Conservation (phyloP, 2,888 invertebrate species). For the Blera fallax region DNA sequence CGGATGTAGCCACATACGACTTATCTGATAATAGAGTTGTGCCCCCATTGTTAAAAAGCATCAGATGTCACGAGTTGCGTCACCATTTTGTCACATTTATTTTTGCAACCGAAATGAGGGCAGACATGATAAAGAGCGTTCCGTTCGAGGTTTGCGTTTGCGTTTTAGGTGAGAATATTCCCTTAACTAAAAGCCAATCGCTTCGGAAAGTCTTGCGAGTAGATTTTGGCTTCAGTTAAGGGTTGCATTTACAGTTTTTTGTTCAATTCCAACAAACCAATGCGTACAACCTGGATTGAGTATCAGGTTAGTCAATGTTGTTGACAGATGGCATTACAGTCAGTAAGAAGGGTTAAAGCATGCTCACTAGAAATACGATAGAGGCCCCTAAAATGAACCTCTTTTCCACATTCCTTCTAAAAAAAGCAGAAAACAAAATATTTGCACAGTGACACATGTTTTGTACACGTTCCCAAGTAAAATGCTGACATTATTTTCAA, state of each 20-base stretch:
- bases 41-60: too few relatives aligned
- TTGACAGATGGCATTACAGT: neutral
- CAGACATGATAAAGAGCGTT: neutral
- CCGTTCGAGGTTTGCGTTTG: neutral
- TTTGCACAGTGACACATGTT: neutral
- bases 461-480: too few relatives aligned
- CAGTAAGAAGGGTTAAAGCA: neutral
- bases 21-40: neutral
- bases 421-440: neutral
- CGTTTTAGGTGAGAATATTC: neutral
- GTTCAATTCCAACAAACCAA: too few relatives aligned
- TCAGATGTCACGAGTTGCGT: constrained; percentile 3
- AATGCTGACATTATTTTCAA: neutral
- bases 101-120: neutral
- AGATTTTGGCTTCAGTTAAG: neutral
- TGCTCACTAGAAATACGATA: neutral
- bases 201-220: neutral
- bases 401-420: neutral
- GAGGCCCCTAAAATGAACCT: neutral
- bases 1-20: neutral
- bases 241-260: too few relatives aligned
- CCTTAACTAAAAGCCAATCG: too few relatives aligned
- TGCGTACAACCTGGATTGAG: neutral
- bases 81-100: neutral
- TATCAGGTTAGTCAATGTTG: neutral